phyloP scores from a whole-genome alignment of 2,797 vertebrate genomes.

The Babyrousa celebensis region DNA sequence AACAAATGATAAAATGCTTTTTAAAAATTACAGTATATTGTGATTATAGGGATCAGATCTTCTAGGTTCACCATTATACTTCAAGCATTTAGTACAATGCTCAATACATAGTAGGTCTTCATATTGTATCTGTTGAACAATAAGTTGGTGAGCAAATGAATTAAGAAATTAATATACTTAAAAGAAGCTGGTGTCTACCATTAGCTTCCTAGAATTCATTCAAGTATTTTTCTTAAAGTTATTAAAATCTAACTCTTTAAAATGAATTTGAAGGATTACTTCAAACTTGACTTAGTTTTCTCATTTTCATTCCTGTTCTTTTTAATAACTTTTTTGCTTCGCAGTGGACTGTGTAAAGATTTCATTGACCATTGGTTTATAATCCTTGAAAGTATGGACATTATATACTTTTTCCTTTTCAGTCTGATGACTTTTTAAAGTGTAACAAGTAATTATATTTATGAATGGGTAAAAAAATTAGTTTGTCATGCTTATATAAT shows the following conservation, averaged over 20 bases:
- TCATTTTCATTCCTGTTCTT: slow-evolving; percentile 41
- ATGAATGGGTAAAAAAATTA: slow-evolving; percentile 86
- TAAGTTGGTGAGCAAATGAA: slow-evolving; percentile 29
- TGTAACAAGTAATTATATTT: slow-evolving; percentile 76
- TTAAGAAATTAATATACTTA: slow-evolving; percentile 41
- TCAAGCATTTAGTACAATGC: neutral
- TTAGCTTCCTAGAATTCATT: slow-evolving; percentile 45
- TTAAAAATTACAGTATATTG: neutral
- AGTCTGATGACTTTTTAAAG: slow-evolving; percentile 71
- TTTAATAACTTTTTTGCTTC: slow-evolving; percentile 8
- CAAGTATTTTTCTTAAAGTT: slow-evolving; percentile 39
- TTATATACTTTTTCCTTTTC: slow-evolving; percentile 61
- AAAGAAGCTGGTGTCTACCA: slow-evolving; percentile 3
- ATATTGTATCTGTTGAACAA: neutral
- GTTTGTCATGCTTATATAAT: slow-evolving; percentile 90
- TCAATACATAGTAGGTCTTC: neutral
- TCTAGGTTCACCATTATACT: neutral
- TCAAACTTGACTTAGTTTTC: slow-evolving; percentile 53
- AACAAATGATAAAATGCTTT: slow-evolving; percentile 2
- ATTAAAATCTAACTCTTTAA: slow-evolving; percentile 65
- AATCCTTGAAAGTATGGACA: slow-evolving; percentile 57
- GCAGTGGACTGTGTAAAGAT: neutral
- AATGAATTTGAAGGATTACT: slow-evolving; percentile 55
- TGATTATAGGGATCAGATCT: neutral
- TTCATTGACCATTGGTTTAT: neutral